Evolutionary conservation across 2,888 invertebrate genomes (phyloP).

Genomic region (Desoria tigrina): DNA sequence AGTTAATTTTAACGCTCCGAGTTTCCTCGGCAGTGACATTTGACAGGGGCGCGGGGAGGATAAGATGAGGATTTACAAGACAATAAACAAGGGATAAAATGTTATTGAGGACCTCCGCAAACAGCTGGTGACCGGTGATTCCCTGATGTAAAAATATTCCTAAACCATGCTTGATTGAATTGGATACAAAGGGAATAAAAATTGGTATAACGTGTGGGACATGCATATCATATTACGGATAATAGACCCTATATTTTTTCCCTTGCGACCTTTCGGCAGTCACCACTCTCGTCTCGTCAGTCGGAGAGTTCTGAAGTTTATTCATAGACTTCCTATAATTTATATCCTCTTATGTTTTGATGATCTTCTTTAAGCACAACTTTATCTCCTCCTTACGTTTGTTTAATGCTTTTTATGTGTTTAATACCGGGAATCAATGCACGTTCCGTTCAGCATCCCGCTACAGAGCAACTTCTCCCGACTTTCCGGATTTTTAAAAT

Average conservation of each 20-base stretch:
- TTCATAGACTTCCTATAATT: constrained; percentile 3
- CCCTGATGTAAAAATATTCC: constrained; percentile 1
- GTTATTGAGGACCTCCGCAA: not conserved
- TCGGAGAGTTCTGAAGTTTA: not conserved
- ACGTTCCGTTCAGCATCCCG: no score
- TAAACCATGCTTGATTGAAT: constrained; percentile 20
- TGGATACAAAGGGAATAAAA: constrained; percentile 19
- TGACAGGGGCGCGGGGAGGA: not conserved
- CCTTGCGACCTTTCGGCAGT: not conserved
- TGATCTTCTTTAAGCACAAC: no score
- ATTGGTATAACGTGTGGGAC: constrained; percentile 16
- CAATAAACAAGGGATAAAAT: not conserved
- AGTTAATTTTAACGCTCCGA: no score
- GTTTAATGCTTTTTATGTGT: no score
- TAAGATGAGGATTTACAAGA: not conserved
- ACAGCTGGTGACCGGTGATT: constrained; percentile 20
- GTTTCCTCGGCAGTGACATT: not conserved
- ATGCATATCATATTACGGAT: constrained; percentile 17
- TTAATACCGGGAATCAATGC: no score
- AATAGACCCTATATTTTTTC: not conserved
- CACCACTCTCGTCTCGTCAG: not conserved
- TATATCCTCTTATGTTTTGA: no score
- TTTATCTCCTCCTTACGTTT: no score
- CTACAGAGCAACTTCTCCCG: no score
- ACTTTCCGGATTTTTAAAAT: no score